These are phyloP conservation scores for Limnephilus auricula DNA, from an alignment of 2,888 invertebrate species.

Conservation along the genomic window DNA sequence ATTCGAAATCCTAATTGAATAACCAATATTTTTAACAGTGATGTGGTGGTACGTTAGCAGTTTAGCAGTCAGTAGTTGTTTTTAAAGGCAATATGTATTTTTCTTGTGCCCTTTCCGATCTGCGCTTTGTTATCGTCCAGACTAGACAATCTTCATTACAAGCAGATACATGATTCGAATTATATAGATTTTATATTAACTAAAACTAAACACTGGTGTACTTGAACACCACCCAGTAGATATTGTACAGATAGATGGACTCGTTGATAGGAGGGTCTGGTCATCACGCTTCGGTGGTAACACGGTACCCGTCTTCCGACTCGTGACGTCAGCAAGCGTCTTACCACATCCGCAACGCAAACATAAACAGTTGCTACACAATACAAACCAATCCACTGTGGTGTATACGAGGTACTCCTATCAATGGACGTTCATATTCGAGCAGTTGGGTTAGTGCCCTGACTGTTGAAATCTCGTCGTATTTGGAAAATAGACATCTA, in stretches of 20 bases:
- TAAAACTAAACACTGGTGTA: not conserved
- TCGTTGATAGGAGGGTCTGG: not conserved
- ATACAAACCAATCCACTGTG: not conserved
- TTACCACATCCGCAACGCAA: not conserved
- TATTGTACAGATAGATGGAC: not conserved
- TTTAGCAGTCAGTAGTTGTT: too few relatives aligned
- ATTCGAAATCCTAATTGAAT: too few relatives aligned
- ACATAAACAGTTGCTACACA: not conserved
- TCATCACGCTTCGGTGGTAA: not conserved
- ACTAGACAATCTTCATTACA: too few relatives aligned
- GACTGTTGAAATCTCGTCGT: not conserved
- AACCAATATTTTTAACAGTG: too few relatives aligned
- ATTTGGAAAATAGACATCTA: not conserved
- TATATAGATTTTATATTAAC: not conserved
- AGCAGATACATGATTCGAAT: not conserved
- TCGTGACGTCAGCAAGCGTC: not conserved
- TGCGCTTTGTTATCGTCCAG: too few relatives aligned
- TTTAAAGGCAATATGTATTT: too few relatives aligned
- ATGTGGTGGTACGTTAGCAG: too few relatives aligned
- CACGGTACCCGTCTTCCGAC: not conserved
- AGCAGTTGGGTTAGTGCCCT: not conserved
- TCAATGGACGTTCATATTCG: not conserved
- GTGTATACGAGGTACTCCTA: not conserved
- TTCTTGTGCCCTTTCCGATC: too few relatives aligned
- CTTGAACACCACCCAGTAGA: not conserved